phyloP scores from a whole-genome alignment of 2,113 vertebrate genomes.

The Phaetusa simplex region DNA sequence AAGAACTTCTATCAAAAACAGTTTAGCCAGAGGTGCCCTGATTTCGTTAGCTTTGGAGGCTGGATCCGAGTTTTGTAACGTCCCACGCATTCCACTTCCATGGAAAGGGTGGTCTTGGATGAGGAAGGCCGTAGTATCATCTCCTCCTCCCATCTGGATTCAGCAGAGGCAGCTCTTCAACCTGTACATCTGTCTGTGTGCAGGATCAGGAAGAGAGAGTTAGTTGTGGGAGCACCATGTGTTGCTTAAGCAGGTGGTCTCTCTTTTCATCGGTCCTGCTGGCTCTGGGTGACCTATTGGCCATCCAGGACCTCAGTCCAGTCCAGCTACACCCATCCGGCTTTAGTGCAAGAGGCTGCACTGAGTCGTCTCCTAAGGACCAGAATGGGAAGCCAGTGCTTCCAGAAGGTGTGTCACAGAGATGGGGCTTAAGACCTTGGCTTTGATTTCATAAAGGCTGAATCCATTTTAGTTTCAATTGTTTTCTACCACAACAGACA shows the following conservation, averaged over 20 bases:
- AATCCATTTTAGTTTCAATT: neutral
- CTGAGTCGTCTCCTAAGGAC: neutral
- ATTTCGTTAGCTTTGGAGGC: neutral
- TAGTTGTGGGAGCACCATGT: neutral
- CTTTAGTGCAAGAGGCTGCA: neutral
- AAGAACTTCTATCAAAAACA: neutral
- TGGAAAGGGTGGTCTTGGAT: neutral
- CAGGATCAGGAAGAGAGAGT: neutral
- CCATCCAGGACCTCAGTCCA: neutral
- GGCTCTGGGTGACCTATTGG: neutral
- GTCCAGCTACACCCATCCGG: neutral
- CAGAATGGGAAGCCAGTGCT: neutral
- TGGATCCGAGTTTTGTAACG: neutral
- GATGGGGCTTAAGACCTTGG: neutral
- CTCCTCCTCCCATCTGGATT: neutral
- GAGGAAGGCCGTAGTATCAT: accelerated
- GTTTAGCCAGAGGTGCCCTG: neutral
- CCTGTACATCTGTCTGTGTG: neutral
- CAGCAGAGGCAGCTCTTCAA: neutral
- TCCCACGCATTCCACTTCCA: neutral
- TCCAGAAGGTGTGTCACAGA: neutral
- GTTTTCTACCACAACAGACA: neutral
- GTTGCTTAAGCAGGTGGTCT: neutral
- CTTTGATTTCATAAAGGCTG: neutral
- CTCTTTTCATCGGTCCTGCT: neutral